Conservation (phyloP, 1,140 invertebrate species). For the Polypedilum vanderplanki region DNA sequence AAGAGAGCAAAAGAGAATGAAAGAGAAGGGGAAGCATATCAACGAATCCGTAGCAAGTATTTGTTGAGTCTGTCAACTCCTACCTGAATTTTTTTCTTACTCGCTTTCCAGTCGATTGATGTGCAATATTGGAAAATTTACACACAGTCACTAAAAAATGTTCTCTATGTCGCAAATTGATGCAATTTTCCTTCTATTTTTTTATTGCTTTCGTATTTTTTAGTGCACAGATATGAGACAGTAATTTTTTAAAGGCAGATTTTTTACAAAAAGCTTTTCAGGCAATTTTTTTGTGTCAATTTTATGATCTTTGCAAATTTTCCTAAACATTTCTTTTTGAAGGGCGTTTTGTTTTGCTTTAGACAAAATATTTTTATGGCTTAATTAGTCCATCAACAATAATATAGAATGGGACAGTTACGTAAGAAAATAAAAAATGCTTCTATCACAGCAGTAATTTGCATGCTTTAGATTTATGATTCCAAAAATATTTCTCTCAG, state of each 20-base stretch:
- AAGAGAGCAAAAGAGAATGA: not conserved
- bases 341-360: constrained; percentile 9
- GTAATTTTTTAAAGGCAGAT: constrained; percentile 21
- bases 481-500: not conserved
- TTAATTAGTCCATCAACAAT: not conserved
- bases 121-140: constrained; percentile 3
- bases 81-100: not conserved
- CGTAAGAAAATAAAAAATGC: too few relatives aligned
- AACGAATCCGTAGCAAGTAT: not conserved
- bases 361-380: not conserved
- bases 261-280: not conserved
- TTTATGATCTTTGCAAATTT: constrained; percentile 14
- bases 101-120: not conserved
- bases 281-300: not conserved
- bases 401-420: not conserved
- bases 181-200: not conserved
- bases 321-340: not conserved
- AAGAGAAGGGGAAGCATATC: constrained; percentile 6
- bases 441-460: not conserved
- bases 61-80: not conserved
- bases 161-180: constrained; percentile 5
- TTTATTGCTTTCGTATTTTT: not conserved
- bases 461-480: not conserved
- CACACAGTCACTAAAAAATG: too few relatives aligned
- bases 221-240: not conserved